These are phyloP conservation scores for Channallabes apus DNA, from an alignment of 2,797 vertebrate species.

Conservation along the genomic window DNA sequence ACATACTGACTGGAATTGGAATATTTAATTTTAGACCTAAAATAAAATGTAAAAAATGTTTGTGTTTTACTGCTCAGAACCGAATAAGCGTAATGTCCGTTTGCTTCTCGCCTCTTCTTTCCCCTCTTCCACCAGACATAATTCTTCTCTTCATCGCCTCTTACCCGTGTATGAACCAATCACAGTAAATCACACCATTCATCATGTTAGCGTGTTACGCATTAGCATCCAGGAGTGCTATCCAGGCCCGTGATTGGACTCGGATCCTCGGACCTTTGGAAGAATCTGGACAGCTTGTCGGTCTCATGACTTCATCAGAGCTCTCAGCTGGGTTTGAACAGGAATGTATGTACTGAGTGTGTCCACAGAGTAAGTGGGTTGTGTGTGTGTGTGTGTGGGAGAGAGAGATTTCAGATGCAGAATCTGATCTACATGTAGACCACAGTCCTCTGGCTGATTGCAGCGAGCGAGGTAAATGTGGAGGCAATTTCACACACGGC, in stretches of 20 bases:
- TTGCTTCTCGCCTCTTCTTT: neutral
- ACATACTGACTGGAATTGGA: too few species aligned
- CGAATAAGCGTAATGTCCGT: neutral
- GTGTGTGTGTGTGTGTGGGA: slow-evolving; percentile 43
- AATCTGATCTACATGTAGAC: slow-evolving; percentile 87
- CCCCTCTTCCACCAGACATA: neutral
- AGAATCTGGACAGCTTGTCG: slow-evolving; percentile 13
- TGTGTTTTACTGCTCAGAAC: slow-evolving; percentile 9
- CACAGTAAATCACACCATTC: neutral
- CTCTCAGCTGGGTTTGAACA: slow-evolving; percentile 27
- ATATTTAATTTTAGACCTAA: neutral
- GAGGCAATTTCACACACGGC: slow-evolving; percentile 95
- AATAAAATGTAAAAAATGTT: neutral
- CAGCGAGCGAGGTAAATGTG: slow-evolving; percentile 97
- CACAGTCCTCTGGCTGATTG: slow-evolving; percentile 94
- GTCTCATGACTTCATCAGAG: slow-evolving; percentile 23
- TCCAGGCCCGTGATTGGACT: slow-evolving; percentile 22
- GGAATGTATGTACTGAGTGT: slow-evolving; percentile 46
- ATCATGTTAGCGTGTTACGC: neutral
- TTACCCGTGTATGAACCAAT: neutral
- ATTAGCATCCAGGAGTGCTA: neutral
- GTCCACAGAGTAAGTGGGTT: slow-evolving; percentile 48
- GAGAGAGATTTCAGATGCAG: slow-evolving; percentile 79
- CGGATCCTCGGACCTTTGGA: neutral
- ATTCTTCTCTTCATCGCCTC: neutral